Conservation (phyloP, 2,797 vertebrate genomes). For the Cirrhinus mrigala region DNA sequence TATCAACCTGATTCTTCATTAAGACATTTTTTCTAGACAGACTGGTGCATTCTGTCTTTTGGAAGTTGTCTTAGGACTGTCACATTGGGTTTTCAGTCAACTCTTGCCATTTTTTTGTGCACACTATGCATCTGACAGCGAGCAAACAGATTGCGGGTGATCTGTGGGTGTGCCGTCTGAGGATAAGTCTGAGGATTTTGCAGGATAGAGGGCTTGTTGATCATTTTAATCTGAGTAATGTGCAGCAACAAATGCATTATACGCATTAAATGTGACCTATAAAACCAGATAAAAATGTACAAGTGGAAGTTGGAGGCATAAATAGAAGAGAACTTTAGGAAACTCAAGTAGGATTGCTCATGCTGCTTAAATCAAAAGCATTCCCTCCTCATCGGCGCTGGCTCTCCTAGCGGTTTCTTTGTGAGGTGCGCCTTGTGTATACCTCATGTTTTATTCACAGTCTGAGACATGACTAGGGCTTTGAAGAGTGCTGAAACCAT, state of each 20-base stretch:
- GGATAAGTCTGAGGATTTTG: conserved; percentile 2
- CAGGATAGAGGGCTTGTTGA: not conserved
- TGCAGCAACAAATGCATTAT: conserved; percentile 14
- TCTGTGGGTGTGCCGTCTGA: not conserved
- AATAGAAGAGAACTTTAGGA: conserved; percentile 60
- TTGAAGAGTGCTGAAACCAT: conserved; percentile 75
- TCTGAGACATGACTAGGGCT: conserved; percentile 73
- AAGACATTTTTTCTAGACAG: not conserved
- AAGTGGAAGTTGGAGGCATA: conserved; percentile 38
- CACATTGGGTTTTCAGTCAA: not conserved
- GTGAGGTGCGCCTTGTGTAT: conserved; percentile 63
- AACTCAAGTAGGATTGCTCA: conserved; percentile 66
- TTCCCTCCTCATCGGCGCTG: conserved; percentile 70
- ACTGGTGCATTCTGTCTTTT: not conserved
- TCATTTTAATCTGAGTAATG: not conserved
- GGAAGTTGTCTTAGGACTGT: not conserved
- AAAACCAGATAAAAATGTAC: not conserved
- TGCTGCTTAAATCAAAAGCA: conserved; percentile 74
- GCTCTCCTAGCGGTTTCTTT: conserved; percentile 68
- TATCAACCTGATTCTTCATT: not conserved
- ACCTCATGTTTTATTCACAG: conserved; percentile 82
- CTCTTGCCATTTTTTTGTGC: not conserved
- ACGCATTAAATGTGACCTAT: conserved; percentile 22
- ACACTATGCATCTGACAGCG: not conserved
- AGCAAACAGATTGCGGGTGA: not conserved